phyloP scores from a whole-genome alignment of 2,888 invertebrate genomes.

The Yponomeuta malinellus region DNA sequence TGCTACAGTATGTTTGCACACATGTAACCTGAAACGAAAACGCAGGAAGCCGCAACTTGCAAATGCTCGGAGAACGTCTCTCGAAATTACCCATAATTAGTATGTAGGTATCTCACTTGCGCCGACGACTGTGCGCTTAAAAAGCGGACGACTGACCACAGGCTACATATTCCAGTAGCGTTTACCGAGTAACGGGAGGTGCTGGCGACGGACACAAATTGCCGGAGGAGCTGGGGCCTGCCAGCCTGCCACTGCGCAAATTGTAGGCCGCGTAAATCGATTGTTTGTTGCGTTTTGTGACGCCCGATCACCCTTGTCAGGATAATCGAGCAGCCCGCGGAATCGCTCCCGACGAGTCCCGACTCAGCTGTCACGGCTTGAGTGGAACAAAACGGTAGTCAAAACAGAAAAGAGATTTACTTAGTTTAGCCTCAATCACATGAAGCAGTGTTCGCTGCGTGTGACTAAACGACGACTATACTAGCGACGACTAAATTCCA shows the following conservation, averaged over 20 bases:
- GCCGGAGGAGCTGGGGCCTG: conserved; percentile 51
- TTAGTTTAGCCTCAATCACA: background rate
- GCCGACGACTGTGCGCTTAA: conserved; percentile 64
- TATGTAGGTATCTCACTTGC: conserved; percentile 68
- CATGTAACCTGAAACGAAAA: conserved; percentile 38
- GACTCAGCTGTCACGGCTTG: background rate
- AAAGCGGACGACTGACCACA: conserved; percentile 62
- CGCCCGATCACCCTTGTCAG: conserved; percentile 18
- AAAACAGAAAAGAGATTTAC: background rate
- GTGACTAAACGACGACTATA: no score
- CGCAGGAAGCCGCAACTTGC: conserved; percentile 64
- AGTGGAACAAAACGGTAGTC: background rate
- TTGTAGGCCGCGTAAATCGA: conserved; percentile 25
- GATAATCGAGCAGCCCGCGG: conserved; percentile 18
- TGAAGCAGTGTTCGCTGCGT: background rate
- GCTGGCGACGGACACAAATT: conserved; percentile 70
- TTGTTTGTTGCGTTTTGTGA: conserved; percentile 47
- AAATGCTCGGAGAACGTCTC: conserved; percentile 71
- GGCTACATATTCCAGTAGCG: conserved; percentile 72
- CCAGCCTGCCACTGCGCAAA: conserved; percentile 45
- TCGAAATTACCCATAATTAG: conserved; percentile 74
- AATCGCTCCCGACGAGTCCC: background rate
- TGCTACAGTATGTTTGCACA: conserved; percentile 7
- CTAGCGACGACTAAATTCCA: no score
- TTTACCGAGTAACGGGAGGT: conserved; percentile 69